Conservation (phyloP, 1,140 invertebrate species). For the Hylaeus anthracinus region DNA sequence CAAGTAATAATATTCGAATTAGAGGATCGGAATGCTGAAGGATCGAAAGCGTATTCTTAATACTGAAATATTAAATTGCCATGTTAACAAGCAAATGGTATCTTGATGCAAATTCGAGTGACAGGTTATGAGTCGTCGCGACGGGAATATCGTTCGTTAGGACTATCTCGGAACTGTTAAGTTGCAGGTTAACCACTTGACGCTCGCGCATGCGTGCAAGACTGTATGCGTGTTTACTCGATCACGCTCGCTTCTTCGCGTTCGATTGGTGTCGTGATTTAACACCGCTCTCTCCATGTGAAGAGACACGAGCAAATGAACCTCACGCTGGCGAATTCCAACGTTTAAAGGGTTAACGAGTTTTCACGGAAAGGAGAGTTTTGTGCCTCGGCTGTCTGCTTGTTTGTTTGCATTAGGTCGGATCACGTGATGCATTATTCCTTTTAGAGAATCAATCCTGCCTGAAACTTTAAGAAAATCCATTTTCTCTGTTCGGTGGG, state of each 20-base stretch:
- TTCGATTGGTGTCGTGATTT: slow-evolving; percentile 20
- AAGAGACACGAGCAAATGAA: neutral
- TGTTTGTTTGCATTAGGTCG: neutral
- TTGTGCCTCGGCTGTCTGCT: neutral
- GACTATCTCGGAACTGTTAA: slow-evolving; percentile 7
- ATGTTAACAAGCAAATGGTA: no score
- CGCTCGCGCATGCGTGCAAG: slow-evolving; percentile 14
- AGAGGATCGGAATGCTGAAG: no score
- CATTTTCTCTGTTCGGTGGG: no score
- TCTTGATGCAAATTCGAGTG: neutral
- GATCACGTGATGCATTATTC: neutral
- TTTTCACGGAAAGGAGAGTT: neutral
- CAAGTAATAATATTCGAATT: no score
- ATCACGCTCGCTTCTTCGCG: neutral
- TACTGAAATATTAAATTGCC: no score
- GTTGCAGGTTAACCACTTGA: slow-evolving; percentile 26
- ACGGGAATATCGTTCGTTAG: slow-evolving; percentile 9
- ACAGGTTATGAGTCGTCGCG: neutral
- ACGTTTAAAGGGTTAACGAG: neutral
- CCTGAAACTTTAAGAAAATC: no score
- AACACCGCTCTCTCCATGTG: neutral
- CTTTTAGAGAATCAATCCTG: no score
- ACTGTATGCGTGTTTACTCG: slow-evolving; percentile 10
- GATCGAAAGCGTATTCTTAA: no score
- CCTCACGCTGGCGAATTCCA: neutral